Conservation (phyloP, 2,113 vertebrate genomes). For the Entomyzon cyanotis region DNA sequence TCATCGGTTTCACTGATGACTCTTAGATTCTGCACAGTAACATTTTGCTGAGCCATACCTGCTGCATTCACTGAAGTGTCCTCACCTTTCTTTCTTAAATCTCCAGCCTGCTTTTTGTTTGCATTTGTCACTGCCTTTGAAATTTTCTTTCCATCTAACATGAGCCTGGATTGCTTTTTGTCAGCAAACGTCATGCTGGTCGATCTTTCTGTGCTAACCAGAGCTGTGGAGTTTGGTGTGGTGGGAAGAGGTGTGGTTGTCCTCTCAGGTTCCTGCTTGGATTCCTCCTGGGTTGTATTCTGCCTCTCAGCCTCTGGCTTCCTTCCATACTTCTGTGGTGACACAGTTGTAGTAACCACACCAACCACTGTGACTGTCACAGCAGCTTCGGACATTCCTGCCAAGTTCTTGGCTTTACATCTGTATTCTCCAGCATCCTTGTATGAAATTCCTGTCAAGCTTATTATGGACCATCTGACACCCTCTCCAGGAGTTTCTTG, state of each 20-base stretch:
- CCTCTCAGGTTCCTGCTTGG: background rate
- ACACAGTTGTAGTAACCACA: conserved; percentile 66
- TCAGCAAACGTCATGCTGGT: background rate
- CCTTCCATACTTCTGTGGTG: conserved; percentile 57
- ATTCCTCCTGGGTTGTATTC: conserved; percentile 36
- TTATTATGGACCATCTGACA: conserved; percentile 93
- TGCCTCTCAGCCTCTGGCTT: conserved; percentile 44
- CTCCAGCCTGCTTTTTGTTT: conserved; percentile 64
- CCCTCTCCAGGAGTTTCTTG: conserved; percentile 93
- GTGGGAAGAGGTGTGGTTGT: background rate
- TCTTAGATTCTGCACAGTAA: conserved; percentile 78
- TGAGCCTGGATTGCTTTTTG: conserved; percentile 54
- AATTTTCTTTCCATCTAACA: conserved; percentile 54
- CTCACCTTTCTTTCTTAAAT: conserved; percentile 68
- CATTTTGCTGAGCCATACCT: conserved; percentile 7
- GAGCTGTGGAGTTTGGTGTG: background rate
- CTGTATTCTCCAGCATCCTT: conserved; percentile 91
- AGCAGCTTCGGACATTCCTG: conserved; percentile 83
- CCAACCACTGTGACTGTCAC: conserved; percentile 86
- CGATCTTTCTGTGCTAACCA: conserved; percentile 10
- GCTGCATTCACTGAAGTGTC: background rate
- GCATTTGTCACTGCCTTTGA: conserved; percentile 55
- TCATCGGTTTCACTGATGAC: conserved; percentile 83
- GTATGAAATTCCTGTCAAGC: conserved; percentile 84
- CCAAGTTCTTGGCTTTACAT: conserved; percentile 93